Evolutionary conservation across 2,888 invertebrate genomes (phyloP), one percentile per base, ranked within the genome.

Genomic region (Anthoptus insignis): DNA sequence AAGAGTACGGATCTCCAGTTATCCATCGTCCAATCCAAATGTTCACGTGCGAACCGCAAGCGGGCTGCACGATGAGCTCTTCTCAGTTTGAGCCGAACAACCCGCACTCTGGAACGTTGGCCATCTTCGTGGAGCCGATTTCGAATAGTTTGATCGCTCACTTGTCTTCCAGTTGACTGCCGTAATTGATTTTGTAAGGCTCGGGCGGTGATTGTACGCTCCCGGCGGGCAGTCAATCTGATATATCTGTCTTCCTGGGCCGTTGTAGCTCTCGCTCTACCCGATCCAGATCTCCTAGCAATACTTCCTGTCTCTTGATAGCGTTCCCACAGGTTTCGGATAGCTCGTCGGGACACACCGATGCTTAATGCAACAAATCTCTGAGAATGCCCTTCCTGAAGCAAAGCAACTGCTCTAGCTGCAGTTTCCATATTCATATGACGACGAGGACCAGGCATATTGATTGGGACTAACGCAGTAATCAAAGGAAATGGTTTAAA

Each of bases 1-100:
- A 45, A 58, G 19, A 45, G 58, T 16, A 58, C 58, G 6, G 6
- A n/a, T 14, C 58, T 45, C 58, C 58, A 58, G 14, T 45, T 47
- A 22, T 45, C 58, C 47, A 58, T 58, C 4, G 6, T 29, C 52
- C 29, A 29, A 2, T 29, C 19, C 1, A n/a, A n/a, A 52, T 45
- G 58, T n/a, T 53, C 21, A n/a, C 42, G 53, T 16, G 53, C 45
- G 24, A 34, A 56, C 56, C 47, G n/a, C 45, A 29, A 63, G 49
- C 16, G 14, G 13, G 19, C 45, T 58, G 29, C 19, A 58, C 59
- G 19, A 42, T n/a, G n/a, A n/a, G n/a, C n/a, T n/a, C n/a, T n/a
- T n/a, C n/a, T n/a, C n/a, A n/a, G n/a, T n/a, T n/a, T n/a, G n/a
- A 42, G 47, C 47, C 11, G 27, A 6, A 27, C 27, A 27, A 27